These are phyloP conservation scores for Oasisia sp. DNA, from an alignment of 2,888 invertebrate species.

Conservation along the genomic window DNA sequence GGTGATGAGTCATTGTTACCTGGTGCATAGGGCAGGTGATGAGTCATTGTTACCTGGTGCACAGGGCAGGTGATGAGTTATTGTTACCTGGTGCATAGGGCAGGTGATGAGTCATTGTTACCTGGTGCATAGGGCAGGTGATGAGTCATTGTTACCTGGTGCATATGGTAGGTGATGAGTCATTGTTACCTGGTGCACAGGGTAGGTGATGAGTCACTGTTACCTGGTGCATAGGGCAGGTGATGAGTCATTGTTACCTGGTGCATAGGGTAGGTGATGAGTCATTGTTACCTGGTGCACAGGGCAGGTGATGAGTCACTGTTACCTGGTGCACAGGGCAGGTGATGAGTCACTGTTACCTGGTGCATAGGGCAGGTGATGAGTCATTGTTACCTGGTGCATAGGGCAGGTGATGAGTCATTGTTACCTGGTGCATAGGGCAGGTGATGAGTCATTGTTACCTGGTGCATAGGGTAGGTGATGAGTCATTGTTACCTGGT, in stretches of 20 bases:
- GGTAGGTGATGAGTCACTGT: not conserved
- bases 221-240: not conserved
- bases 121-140: not conserved
- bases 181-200: too few species aligned
- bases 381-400: not conserved
- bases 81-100: not conserved
- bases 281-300: not conserved
- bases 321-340: too few species aligned
- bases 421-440: not conserved
- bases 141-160: not conserved
- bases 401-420: not conserved
- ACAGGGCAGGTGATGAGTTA: not conserved
- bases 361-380: not conserved
- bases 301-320: too few species aligned
- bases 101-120: not conserved
- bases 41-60: too few species aligned
- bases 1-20: not conserved
- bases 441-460: not conserved
- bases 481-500: constrained; percentile 75
- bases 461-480: not conserved
- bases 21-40: not conserved
- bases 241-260: not conserved
- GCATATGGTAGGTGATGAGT: too few species aligned
- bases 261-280: too few species aligned
- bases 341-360: not conserved